phyloP scores from a whole-genome alignment of 2,888 invertebrate species.

The Neoascia interrupta region DNA sequence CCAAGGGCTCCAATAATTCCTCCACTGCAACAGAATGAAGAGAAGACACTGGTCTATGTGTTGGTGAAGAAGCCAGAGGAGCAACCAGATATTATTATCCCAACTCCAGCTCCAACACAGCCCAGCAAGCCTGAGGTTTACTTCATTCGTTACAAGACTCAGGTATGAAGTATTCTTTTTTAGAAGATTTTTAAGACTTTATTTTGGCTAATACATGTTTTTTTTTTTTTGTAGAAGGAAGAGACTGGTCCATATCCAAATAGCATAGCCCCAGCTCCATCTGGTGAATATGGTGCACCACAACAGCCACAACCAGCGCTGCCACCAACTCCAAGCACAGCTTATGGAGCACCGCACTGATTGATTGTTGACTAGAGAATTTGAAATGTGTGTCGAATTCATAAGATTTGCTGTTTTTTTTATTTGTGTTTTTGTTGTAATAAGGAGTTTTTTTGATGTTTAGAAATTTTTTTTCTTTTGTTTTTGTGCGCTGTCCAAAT shows the following conservation, averaged over 20 bases:
- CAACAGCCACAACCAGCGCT: constrained; percentile 73
- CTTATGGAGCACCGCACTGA: constrained; percentile 77
- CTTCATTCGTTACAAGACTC: constrained; percentile 88
- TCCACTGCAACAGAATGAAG: constrained; percentile 85
- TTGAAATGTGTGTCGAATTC: constrained; percentile 28
- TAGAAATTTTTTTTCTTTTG: constrained; percentile 21
- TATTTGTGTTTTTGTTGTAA: constrained; percentile 60
- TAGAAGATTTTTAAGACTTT: background rate
- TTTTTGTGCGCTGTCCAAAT: constrained; percentile 24
- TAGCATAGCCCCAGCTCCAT: constrained; percentile 76
- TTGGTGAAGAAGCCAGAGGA: constrained; percentile 88
- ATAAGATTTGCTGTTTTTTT: constrained; percentile 33
- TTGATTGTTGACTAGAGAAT: constrained; percentile 31
- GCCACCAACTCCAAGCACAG: constrained; percentile 78
- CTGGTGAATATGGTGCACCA: constrained; percentile 78
- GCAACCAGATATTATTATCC: constrained; percentile 84
- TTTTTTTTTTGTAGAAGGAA: constrained; percentile 74
- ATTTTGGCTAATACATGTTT: background rate
- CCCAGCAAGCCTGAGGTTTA: constrained; percentile 88
- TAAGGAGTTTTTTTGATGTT: constrained; percentile 35
- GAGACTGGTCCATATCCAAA: constrained; percentile 79
- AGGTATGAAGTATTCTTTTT: constrained; percentile 74
- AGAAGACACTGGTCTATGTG: constrained; percentile 88
- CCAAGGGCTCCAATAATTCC: constrained; percentile 83
- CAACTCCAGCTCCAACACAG: constrained; percentile 86